Percentiles rank a stretch among this genome's conserved stretches.
These are phyloP conservation scores for Troglohyphantes excavatus DNA, from an alignment of 2,888 invertebrate genomes.

Conservation along the genomic window DNA sequence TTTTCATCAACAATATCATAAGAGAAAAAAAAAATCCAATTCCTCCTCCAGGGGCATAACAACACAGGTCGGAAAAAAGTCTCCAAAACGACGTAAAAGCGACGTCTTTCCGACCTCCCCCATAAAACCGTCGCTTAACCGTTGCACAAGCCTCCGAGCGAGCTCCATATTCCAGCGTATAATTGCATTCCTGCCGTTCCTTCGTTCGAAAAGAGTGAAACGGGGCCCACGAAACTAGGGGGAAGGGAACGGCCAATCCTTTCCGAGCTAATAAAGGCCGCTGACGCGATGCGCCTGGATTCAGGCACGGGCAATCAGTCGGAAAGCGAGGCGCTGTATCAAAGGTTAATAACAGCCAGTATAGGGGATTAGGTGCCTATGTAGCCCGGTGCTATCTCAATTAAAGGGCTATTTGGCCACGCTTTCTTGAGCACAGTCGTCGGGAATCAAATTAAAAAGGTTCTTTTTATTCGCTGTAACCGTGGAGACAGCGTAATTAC, in stretches of 20 bases:
- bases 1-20: not conserved
- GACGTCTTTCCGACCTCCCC: not conserved
- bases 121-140: slow-evolving; percentile 21
- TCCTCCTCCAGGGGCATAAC: not conserved
- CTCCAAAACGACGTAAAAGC: not conserved
- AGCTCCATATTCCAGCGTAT: slow-evolving; percentile 20
- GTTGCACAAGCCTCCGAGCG: not conserved
- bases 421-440: slow-evolving; percentile 48
- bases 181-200: slow-evolving; percentile 69
- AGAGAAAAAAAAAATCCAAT: not conserved
- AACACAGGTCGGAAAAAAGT: not conserved
- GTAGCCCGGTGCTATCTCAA: slow-evolving; percentile 50
- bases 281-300: not conserved
- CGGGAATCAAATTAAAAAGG: slow-evolving; percentile 51
- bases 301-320: slow-evolving; percentile 66
- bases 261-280: slow-evolving; percentile 48
- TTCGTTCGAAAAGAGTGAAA: slow-evolving; percentile 38
- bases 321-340: slow-evolving; percentile 70
- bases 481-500: slow-evolving; percentile 54
- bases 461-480: not conserved
- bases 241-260: not conserved
- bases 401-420: slow-evolving; percentile 60
- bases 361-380: slow-evolving; percentile 36
- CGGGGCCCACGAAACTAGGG: not conserved
- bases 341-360: slow-evolving; percentile 73